Percentiles rank a stretch among this genome's conserved stretches.
Conservation (phyloP, 1,140 invertebrate genomes). For the Cydia fagiglandana region DNA sequence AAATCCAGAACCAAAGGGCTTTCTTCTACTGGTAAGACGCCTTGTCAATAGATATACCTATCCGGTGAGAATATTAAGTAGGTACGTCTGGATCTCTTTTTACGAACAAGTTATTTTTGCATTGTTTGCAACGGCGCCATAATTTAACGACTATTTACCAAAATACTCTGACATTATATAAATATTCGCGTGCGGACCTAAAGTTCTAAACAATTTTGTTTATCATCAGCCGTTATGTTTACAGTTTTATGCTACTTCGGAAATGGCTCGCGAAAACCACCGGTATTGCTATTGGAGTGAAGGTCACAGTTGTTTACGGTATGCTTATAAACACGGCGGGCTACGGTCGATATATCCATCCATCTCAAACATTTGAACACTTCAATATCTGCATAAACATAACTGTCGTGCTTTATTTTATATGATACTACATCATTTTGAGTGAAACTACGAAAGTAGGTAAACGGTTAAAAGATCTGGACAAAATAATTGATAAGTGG, state of each 20-base stretch:
- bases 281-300: background rate
- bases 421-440: too few species aligned
- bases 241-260: background rate
- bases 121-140: too few species aligned
- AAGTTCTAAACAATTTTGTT: background rate
- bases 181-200: background rate
- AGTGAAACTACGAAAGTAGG: too few species aligned
- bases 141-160: background rate
- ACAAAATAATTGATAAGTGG: too few species aligned
- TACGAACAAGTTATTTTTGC: too few species aligned
- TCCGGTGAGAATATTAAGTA: too few species aligned
- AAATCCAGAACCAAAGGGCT: too few species aligned
- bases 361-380: background rate
- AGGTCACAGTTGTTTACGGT: constrained; percentile 20
- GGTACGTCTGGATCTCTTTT: too few species aligned
- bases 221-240: background rate
- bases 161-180: background rate
- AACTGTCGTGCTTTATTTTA: background rate
- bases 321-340: background rate
- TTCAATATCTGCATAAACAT: background rate
- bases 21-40: too few species aligned
- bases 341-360: constrained; percentile 12
- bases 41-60: too few species aligned
- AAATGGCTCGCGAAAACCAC: constrained; percentile 3
- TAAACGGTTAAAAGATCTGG: too few species aligned